Conservation (phyloP, 2,797 vertebrate genomes). For the Apodemus agrarius region DNA sequence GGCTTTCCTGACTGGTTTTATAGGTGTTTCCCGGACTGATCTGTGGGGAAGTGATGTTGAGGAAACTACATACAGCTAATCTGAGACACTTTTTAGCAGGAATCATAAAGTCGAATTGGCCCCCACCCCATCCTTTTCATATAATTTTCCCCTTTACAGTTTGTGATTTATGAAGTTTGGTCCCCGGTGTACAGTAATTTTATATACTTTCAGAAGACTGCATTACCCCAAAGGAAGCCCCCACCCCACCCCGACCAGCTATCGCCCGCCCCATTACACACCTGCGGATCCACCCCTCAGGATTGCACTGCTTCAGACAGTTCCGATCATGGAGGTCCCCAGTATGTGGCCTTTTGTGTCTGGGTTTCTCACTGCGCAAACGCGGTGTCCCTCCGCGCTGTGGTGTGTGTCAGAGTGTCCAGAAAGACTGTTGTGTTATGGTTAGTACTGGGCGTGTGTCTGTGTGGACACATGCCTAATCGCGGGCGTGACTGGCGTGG, state of each 20-base stretch:
- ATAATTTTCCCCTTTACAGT: not conserved
- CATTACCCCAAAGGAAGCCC: not conserved
- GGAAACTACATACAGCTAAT: not conserved
- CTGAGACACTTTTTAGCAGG: not conserved
- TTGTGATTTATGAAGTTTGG: not conserved
- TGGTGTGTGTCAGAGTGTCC: not conserved
- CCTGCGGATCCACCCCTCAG: not conserved
- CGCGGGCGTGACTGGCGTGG: too few species aligned
- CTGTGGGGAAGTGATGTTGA: not conserved
- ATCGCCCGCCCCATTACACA: fast-evolving
- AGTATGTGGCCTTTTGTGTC: not conserved
- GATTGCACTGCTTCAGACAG: fast-evolving
- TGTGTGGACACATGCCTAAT: not conserved
- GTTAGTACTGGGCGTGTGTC: too few species aligned
- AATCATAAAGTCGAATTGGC: not conserved
- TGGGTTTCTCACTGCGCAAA: fast-evolving
- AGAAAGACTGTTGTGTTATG: not conserved
- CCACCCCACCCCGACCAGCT: fast-evolving
- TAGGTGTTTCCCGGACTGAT: not conserved
- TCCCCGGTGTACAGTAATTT: not conserved
- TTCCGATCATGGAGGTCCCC: not conserved
- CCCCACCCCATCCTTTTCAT: not conserved
- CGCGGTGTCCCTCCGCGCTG: fast-evolving
- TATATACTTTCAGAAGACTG: not conserved
- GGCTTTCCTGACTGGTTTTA: not conserved